Percentiles rank a stretch among this genome's conserved stretches.
These are phyloP conservation scores for Ephestia elutella DNA, from an alignment of 1,140 invertebrate genomes.

Conservation along the genomic window DNA sequence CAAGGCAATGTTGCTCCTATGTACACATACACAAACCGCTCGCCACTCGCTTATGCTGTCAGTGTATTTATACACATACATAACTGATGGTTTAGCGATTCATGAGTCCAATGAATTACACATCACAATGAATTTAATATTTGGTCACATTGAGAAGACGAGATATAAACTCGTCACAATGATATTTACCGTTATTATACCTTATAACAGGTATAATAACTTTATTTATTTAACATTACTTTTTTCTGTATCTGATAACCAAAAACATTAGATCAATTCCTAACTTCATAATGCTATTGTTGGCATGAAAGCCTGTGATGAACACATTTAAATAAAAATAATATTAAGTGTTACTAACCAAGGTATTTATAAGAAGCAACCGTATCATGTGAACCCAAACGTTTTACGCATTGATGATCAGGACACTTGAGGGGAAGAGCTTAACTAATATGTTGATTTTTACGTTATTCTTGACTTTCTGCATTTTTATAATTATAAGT, in stretches of 20 bases:
- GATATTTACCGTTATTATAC: no score
- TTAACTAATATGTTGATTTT: slow-evolving; percentile 1
- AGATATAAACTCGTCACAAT: no score
- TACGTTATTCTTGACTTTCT: neutral
- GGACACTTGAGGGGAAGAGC: slow-evolving; percentile 1
- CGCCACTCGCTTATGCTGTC: slow-evolving; percentile 51
- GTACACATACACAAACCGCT: slow-evolving; percentile 56
- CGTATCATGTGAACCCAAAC: slow-evolving; percentile 3
- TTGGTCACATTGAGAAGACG: neutral
- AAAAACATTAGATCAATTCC: no score
- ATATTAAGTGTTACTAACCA: slow-evolving; percentile 2
- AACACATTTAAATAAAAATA: slow-evolving; percentile 2
- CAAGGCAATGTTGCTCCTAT: slow-evolving; percentile 56
- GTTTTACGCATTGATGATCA: slow-evolving; percentile 3
- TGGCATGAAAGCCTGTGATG: neutral
- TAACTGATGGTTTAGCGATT: no score
- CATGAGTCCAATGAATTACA: no score
- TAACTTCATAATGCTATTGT: neutral
- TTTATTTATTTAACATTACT: no score
- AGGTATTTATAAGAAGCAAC: neutral
- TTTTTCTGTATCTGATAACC: no score
- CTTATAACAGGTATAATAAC: no score
- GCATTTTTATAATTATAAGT: neutral
- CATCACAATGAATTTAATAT: neutral
- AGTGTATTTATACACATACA: slow-evolving; percentile 38